Evolutionary conservation across 2,888 invertebrate species (phyloP), one percentile per base, ranked within the genome.

Genomic region (Autographa pulchrina): DNA sequence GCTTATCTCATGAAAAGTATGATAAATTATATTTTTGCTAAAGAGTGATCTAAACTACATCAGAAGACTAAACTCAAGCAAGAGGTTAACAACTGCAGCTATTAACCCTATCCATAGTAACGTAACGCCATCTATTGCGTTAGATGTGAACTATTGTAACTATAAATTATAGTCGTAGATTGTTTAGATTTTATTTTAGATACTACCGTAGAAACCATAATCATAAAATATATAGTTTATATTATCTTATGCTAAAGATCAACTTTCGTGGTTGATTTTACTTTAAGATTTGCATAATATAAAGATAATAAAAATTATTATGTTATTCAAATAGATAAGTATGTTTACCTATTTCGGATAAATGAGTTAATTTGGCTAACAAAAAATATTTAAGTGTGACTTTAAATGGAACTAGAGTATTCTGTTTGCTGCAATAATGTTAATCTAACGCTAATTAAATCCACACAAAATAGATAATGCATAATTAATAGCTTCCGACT

Each of bases 41-140:
- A 35, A 35, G 6, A 9, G 9, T 35, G 9, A 6, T 35, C 38
- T 20, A 54, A 20, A 54, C 54, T 54, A 20, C 18, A 54, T 54
- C 9, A 20, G 20, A 20, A 18, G 20, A 20, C 18, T 65, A 54
- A 76, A 69, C 76, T 62, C 70, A 52, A 25, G 25, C 76, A 48
- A 43, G 38, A 31, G 18, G 32, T 43, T 69, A 63, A 63, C 65
- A 65, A 65, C 70, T 64, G 52, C 80, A 62, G 62, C 65, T 80
- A 69, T 75, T 75, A 75, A 65, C 69, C 31, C 31, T 67, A 43
- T 38, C 62, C 62, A 59, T n/a, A 16, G 61, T 35, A 20, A 43
- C 20, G 56, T 72, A 41, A 78, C 65, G 72, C 81, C 77, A 77
- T 81, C 77, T 77, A 52, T 72, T 71, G 13, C 48, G 20, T 65